Percentiles rank a stretch among this genome's conserved stretches.
Conservation (phyloP, 1,140 invertebrate species). For the Aphelenchoides besseyi region DNA sequence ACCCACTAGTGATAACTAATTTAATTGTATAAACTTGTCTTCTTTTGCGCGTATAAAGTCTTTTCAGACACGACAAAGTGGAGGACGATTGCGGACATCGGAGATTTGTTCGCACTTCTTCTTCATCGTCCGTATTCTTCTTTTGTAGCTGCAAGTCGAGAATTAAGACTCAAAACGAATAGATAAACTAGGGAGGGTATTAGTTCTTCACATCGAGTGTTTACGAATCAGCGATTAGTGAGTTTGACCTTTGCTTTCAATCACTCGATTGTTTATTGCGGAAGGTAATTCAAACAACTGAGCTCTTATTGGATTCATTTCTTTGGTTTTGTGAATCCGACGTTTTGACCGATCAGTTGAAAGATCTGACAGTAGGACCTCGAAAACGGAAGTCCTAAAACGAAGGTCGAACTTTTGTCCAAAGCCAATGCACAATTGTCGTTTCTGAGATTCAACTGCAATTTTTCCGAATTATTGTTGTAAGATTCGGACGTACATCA, state of each 20-base stretch:
- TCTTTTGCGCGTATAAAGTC: too few relatives aligned
- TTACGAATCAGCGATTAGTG: background rate
- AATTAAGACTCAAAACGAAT: background rate
- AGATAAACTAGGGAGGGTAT: background rate
- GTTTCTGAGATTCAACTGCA: background rate
- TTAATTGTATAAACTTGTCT: too few relatives aligned
- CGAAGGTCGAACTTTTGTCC: background rate
- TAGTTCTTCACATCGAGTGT: too few relatives aligned
- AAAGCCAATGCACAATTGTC: constrained; percentile 1
- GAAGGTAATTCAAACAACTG: background rate
- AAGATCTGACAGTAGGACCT: background rate
- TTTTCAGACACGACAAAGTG: too few relatives aligned
- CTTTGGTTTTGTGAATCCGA: background rate
- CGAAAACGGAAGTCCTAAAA: background rate
- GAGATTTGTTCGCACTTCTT: too few relatives aligned
- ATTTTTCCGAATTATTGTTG: background rate
- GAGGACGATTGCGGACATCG: too few relatives aligned
- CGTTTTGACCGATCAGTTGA: background rate
- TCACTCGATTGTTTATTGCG: background rate
- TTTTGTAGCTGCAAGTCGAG: background rate
- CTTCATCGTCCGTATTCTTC: too few relatives aligned
- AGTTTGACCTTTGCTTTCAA: background rate
- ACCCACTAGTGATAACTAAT: too few relatives aligned
- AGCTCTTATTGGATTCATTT: background rate
- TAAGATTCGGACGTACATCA: background rate